Conservation (phyloP, 2,113 vertebrate genomes). For the Pluvianellus socialis region DNA sequence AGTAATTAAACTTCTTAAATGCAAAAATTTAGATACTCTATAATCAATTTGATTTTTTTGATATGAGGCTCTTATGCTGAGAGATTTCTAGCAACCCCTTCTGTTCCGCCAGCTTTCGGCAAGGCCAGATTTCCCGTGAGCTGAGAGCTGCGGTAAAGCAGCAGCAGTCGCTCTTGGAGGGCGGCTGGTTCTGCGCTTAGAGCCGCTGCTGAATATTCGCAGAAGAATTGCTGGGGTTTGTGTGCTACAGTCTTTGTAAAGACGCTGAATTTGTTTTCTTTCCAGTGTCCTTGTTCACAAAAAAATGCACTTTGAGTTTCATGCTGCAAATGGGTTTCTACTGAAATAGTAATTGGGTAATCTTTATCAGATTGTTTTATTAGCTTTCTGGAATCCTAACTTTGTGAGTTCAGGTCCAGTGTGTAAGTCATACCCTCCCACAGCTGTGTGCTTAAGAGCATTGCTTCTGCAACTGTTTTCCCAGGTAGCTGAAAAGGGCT, state of each 20-base stretch:
- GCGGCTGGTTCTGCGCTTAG: not conserved
- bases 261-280: not conserved
- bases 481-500: not conserved
- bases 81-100: not conserved
- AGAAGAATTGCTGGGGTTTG: no score
- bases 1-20: not conserved
- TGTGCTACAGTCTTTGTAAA: not conserved
- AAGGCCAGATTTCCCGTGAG: no score
- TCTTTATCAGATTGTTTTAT: not conserved
- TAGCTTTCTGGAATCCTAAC: not conserved
- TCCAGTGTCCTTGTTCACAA: not conserved
- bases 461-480: not conserved
- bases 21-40: not conserved
- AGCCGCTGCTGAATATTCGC: not conserved
- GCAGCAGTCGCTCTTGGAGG: rapidly evolving
- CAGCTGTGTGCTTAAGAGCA: not conserved
- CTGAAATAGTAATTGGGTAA: not conserved
- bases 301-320: not conserved
- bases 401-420: not conserved
- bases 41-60: not conserved
- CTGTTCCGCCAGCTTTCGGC: not conserved
- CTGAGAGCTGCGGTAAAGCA: not conserved
- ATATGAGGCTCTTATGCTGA: not conserved
- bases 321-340: not conserved
- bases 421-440: not conserved